Percentiles rank a stretch among this genome's conserved stretches.
Conservation (phyloP, 2,888 invertebrate genomes). For the Macroteleia sp. region DNA sequence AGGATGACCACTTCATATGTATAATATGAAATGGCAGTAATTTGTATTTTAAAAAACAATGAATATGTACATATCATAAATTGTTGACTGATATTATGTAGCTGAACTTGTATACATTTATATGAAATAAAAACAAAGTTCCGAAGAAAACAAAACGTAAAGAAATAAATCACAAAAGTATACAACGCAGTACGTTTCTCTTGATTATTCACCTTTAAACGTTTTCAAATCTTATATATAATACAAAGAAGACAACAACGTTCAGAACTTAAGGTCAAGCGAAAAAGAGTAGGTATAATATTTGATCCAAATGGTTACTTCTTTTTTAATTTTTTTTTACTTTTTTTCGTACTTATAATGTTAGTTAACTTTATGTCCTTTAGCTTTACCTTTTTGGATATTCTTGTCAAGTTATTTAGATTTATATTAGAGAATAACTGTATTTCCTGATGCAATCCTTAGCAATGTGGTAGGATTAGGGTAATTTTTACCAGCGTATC, state of each 20-base stretch:
- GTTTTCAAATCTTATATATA: constrained; percentile 31
- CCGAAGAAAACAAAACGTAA: neutral
- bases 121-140: constrained; percentile 21
- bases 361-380: too few species aligned
- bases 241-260: neutral
- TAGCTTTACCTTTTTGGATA: too few species aligned
- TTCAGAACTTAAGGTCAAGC: constrained; percentile 54
- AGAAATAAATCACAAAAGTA: constrained; percentile 58
- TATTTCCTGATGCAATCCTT: neutral
- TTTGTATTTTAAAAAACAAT: too few species aligned
- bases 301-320: constrained; percentile 54
- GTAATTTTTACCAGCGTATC: too few species aligned
- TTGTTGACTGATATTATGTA: too few species aligned
- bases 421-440: neutral
- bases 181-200: constrained; percentile 56
- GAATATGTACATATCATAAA: too few species aligned
- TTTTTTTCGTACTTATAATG: neutral
- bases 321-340: constrained; percentile 26
- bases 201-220: constrained; percentile 74
- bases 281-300: constrained; percentile 68
- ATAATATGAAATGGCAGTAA: too few species aligned
- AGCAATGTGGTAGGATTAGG: neutral
- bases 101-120: too few species aligned
- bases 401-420: neutral
- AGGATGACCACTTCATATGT: too few species aligned